These are phyloP conservation scores for Delphinus delphis DNA, from an alignment of 2,113 vertebrate genomes.

Conservation along the genomic window DNA sequence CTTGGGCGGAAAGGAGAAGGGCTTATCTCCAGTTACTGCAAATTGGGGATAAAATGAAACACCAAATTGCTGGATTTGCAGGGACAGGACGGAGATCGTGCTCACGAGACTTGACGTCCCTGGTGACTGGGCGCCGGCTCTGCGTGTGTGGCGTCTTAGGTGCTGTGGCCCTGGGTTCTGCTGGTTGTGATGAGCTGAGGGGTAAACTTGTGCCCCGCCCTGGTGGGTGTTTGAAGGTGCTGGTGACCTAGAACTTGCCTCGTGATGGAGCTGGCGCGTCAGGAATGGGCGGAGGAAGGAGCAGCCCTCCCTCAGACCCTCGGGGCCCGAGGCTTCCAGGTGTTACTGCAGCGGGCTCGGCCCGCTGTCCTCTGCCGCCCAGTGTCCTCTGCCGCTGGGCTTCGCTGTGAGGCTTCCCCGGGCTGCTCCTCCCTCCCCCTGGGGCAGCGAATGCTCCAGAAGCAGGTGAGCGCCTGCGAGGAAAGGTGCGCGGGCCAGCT, in stretches of 20 bases:
- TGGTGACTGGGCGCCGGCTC: too few relatives aligned
- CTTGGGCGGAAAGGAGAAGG: not conserved
- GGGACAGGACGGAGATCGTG: not conserved
- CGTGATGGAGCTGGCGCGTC: not conserved
- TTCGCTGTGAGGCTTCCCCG: not conserved
- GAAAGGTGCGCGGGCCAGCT: not conserved
- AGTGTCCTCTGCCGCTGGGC: not conserved
- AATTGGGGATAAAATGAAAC: not conserved
- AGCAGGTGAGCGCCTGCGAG: not conserved
- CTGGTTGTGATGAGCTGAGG: not conserved
- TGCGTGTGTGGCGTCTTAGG: not conserved
- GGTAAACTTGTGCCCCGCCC: not conserved
- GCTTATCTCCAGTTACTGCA: not conserved
- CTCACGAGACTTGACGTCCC: not conserved
- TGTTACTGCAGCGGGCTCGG: not conserved
- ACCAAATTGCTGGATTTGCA: not conserved
- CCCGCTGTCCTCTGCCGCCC: too few relatives aligned
- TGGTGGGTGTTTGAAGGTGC: not conserved
- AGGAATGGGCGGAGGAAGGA: not conserved
- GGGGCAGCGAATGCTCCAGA: not conserved
- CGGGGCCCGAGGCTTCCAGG: not conserved
- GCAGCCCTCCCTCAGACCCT: not conserved
- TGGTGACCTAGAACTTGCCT: not conserved
- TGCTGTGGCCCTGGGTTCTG: not conserved
- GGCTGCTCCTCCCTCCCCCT: not conserved